Evolutionary conservation across 2,888 invertebrate genomes (phyloP).

Genomic region (Stegophylla sp.): DNA sequence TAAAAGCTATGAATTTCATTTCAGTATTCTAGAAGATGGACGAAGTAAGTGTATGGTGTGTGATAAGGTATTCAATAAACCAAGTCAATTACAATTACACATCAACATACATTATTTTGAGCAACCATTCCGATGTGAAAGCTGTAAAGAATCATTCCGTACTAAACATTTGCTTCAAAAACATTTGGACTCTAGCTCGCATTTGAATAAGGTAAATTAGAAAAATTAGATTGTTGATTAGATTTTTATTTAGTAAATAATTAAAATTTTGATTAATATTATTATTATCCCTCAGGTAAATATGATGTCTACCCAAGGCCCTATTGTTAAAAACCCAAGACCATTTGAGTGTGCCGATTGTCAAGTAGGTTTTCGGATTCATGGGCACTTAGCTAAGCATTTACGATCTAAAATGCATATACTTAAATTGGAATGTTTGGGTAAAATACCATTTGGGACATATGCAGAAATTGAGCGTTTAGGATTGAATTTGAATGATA

Average conservation of each 20-base stretch:
- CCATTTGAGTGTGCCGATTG: conserved; percentile 97
- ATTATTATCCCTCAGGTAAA: conserved; percentile 67
- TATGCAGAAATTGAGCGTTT: conserved; percentile 92
- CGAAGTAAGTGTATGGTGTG: conserved; percentile 84
- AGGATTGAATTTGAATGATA: conserved; percentile 87
- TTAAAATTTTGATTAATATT: no score
- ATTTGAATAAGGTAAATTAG: conserved; percentile 81
- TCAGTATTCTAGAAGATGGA: conserved; percentile 74
- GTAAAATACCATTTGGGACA: conserved; percentile 91
- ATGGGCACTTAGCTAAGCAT: conserved; percentile 96
- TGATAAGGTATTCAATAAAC: conserved; percentile 89
- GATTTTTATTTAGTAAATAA: neutral
- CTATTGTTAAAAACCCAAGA: conserved; percentile 87
- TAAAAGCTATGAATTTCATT: conserved; percentile 62
- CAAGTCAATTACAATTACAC: conserved; percentile 87
- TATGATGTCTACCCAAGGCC: conserved; percentile 83
- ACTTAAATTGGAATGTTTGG: conserved; percentile 88
- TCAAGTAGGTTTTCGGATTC: conserved; percentile 93
- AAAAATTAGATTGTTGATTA: neutral
- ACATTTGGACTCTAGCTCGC: conserved; percentile 89
- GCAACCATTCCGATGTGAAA: conserved; percentile 87
- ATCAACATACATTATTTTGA: conserved; percentile 96
- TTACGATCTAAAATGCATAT: conserved; percentile 95
- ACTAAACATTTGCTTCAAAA: conserved; percentile 91
- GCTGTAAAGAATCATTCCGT: conserved; percentile 89